Conservation (phyloP, 1,140 invertebrate species). For the Pseudomyrmex cubaensis region DNA sequence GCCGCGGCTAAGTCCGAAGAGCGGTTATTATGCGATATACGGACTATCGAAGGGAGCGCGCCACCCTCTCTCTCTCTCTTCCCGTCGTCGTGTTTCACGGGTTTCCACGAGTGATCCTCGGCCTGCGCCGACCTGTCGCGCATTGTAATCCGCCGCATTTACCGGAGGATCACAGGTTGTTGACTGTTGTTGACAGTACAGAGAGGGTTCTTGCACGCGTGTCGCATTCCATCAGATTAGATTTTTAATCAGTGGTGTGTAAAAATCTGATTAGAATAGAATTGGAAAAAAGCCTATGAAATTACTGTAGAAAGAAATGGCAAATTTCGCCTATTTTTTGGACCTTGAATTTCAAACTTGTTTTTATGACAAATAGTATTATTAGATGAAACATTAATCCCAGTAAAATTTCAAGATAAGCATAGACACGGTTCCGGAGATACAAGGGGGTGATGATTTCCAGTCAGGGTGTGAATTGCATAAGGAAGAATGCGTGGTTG, state of each 20-base stretch:
- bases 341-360: no score
- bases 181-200: not conserved
- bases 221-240: not conserved
- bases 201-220: not conserved
- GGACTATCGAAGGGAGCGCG: conserved; percentile 37
- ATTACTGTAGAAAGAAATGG: no score
- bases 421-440: no score
- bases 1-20: conserved; percentile 64
- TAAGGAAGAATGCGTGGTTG: no score
- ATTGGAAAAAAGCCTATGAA: no score
- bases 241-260: not conserved
- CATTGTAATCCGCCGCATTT: conserved; percentile 64
- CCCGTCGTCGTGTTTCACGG: not conserved
- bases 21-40: conserved; percentile 65
- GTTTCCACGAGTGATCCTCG: conserved; percentile 15
- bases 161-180: conserved; percentile 20
- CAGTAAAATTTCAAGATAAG: no score
- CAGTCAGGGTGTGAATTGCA: no score
- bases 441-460: no score
- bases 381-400: no score
- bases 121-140: conserved; percentile 24
- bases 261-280: no score
- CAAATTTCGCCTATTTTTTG: no score
- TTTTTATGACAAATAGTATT: no score
- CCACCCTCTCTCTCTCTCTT: not conserved